Base-by-base conservation (phyloP, 1,140 invertebrate genomes). In the Diplogasteroides magnus region DNA sequence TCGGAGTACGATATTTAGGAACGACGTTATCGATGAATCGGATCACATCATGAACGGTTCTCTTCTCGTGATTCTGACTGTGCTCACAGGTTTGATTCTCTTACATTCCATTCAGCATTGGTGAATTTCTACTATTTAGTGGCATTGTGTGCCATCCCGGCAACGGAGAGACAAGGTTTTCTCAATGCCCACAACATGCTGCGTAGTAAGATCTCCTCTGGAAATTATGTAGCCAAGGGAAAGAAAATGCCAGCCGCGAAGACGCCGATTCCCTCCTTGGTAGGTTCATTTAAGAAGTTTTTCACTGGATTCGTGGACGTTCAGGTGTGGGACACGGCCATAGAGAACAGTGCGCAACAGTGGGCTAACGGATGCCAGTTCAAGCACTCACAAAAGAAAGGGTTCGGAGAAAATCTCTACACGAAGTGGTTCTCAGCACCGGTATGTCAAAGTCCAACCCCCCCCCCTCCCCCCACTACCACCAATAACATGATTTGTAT, bases 321-420 rank as follows among this genome's bases (percentile, higher is more conserved):
- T 55, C 26, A 68, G 67, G 19, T 13, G 14, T 68, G 57, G 31
- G 67, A 68, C n/a, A 2, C 14, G 2, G 19, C 48, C 0, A 19
- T 68, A 6, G 67, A 14, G n/a, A 25, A 23, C 13, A 26, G 60
- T 23, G 68, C 68, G n/a, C 68, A 69, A 59, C n/a, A 25, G 13
- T 69, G 37, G 26, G 68, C 68, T 15, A 58, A 69, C 68, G 37
- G 15, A 2, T 69, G 68, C 28, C 68, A 61, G 58, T 23, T 25
- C 15, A 31, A 31, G 15, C 68, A 69, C 31, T 69, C 68, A 0
- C 14, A n/a, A 11, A 55, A 23, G 15, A 2, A 2, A n/a, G 13
- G n/a, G 1, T 27, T 37, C n/a, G 68, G 68, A 63, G 68, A 69
- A 28, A 69, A 69, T 56, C 28, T 68, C 25, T 68, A 60, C 67